Evolutionary conservation across 2,797 vertebrate genomes (phyloP), one percentile per base, ranked within the genome.

Genomic region (Micrastur ruficollis): DNA sequence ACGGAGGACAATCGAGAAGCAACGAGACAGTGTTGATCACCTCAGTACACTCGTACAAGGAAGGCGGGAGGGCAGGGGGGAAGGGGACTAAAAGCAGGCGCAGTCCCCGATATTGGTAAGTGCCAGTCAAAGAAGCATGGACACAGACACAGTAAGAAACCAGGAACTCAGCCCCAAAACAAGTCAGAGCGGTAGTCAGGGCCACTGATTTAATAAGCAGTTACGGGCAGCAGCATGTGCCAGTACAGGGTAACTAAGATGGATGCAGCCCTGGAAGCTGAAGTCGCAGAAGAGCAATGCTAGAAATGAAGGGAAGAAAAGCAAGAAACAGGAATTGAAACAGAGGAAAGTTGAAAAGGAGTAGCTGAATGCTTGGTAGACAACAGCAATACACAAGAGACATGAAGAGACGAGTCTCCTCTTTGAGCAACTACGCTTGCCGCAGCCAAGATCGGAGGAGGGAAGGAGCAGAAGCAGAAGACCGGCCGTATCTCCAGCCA

Each of bases 21-120:
- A 17, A 19, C 0, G 0, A 81, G n/a, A 23, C 3, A 7, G 29
- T 2, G 15, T 8, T 7, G 38, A 32, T 61, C 14, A 12, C 42
- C 61, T 65, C n/a, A 5, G 22, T 6, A 25, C 38, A 16, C 40
- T 38, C 50, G 6, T 5, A 18, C 12, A 42, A 34, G 21, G 53
- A 56, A 14, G n/a, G n/a, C 9, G 7, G 44, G 12, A 56, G 29
- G 58, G 38, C 38, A 74, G 52, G 52, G 38, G 55, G n/a, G 59
- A 62, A 49, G 23, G 32, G 27, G 36, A 36, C 52, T 55, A 21
- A 74, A 72, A 81, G 56, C 42, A 82, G 78, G 31, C 12, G 27
- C 47, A 20, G 17, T 55, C 81, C 62, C 22, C 29, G 38, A 27
- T n/a, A n/a, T 2, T 11, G 34, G 0, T 0, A 20, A 40, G 27